Conservation (phyloP, 2,888 invertebrate genomes). For the Caenorhabditis parvicauda region DNA sequence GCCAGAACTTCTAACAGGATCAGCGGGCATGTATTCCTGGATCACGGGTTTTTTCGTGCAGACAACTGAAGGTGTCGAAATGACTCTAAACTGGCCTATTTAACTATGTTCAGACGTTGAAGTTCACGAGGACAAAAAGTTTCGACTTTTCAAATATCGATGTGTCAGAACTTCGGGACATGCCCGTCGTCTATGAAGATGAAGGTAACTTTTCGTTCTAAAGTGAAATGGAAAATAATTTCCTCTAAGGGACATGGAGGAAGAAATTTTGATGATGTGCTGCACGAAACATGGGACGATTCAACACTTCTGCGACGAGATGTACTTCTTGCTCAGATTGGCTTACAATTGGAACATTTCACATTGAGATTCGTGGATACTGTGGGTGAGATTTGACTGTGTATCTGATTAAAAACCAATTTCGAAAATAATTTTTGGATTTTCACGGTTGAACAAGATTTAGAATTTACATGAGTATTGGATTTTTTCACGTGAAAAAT, state of each 20-base stretch:
- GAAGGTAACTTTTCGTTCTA: slow-evolving; percentile 11
- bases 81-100: background rate
- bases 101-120: no score
- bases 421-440: no score
- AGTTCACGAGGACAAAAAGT: slow-evolving; percentile 20
- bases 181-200: slow-evolving; percentile 10
- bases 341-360: slow-evolving; percentile 49
- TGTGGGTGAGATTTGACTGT: slow-evolving; percentile 17
- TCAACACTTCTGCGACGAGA: slow-evolving; percentile 57
- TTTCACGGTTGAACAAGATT: background rate
- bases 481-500: background rate
- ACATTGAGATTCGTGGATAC: slow-evolving; percentile 55
- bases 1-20: slow-evolving; percentile 5
- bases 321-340: slow-evolving; percentile 54
- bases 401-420: background rate
- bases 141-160: slow-evolving; percentile 32
- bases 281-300: slow-evolving; percentile 62
- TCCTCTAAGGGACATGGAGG: slow-evolving; percentile 43
- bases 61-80: slow-evolving; percentile 13
- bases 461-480: background rate
- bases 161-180: slow-evolving; percentile 23
- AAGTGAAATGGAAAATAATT: background rate
- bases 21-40: slow-evolving; percentile 54
- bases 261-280: slow-evolving; percentile 57
- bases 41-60: slow-evolving; percentile 49